Base-by-base conservation (phyloP, 2,113 vertebrate genomes). In the Corydoras maculifer region DNA sequence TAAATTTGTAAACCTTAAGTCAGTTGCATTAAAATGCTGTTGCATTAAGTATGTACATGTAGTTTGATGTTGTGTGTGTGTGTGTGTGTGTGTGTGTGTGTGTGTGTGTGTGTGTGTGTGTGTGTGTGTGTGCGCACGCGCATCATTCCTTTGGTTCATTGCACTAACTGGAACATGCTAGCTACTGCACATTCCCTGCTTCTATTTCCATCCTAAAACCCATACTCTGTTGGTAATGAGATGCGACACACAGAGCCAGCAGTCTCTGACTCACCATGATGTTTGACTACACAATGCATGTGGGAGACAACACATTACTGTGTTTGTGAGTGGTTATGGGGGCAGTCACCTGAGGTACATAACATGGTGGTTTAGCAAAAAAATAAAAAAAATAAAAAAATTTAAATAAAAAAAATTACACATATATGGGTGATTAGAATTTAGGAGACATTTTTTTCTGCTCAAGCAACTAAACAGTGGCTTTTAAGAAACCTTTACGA, bases 211-310 rank as follows among this genome's bases (percentile, higher is more conserved):
- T 43, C 61, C 32, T 54, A 29, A 62, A 70, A 60, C 64, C 59
- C 15, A 63, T 5, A 43, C 35, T 43, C 53, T 13, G 43, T 9
- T 73, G 30, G 64, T 55, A 61, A 80, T 77, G 78, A 79, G 72
- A 79, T 60, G 67, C 81, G 72, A 72, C 15, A 58, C 68, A 48
- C 43, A 13, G 51, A 35, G 14, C 11, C 15, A 32, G 70, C 9
- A 13, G 25, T 59, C 59, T 80, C 61, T 25, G 50, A 74, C 74
- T 81, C 72, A 72, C 74, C 67, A 72, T 63, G 62, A 62, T 76
- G 61, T 69, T 50, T 25, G 62, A 70, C 18, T 49, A 29, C 63
- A 58, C 66, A 35, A 43, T 58, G 0, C 53, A 48, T 53, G 13
- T 58, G 49, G 31, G 15, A 59, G 35, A 13, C 14, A 65, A 65